Evolutionary conservation across 2,113 vertebrate genomes (phyloP).

Genomic region (Platichthys flesus): DNA sequence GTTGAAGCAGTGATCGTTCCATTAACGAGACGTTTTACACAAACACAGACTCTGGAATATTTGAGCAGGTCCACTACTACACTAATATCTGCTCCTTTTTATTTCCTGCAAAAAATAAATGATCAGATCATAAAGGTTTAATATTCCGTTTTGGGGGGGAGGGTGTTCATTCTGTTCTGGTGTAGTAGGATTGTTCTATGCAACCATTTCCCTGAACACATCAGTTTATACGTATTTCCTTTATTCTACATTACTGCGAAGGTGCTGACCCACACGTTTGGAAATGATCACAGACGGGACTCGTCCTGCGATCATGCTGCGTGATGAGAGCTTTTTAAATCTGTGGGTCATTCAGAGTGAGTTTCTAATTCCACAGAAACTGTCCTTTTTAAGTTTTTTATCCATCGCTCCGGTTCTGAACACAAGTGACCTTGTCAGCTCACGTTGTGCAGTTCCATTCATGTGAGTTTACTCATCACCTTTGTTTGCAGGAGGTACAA

Average conservation of each 20-base stretch:
- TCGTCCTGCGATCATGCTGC: neutral
- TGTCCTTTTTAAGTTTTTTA: conserved; percentile 1
- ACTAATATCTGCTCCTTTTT: conserved; percentile 31
- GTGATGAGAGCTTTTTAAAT: neutral
- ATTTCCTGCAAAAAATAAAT: conserved; percentile 16
- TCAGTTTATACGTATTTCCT: no score
- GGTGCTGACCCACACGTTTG: no score
- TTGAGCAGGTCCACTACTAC: conserved; percentile 21
- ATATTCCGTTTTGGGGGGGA: conserved; percentile 4
- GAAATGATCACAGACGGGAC: neutral
- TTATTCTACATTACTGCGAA: no score
- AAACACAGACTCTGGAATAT: conserved; percentile 34
- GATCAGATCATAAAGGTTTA: neutral
- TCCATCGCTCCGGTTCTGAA: conserved; percentile 20
- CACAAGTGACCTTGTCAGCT: conserved; percentile 64
- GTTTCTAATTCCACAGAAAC: conserved; percentile 9
- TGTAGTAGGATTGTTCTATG: conserved; percentile 58
- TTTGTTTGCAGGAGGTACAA: conserved; percentile 31
- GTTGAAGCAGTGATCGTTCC: conserved; percentile 86
- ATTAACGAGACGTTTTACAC: conserved; percentile 21
- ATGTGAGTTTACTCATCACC: conserved; percentile 11
- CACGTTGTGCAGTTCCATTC: conserved; percentile 6
- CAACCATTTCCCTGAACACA: conserved; percentile 24
- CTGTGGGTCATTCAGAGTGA: conserved; percentile 6
- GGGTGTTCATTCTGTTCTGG: neutral